A percentile compares a stretch with the other conserved stretches of the same genome.
Evolutionary conservation across 2,113 vertebrate genomes (phyloP).

Genomic region (Xenopus laevis): DNA sequence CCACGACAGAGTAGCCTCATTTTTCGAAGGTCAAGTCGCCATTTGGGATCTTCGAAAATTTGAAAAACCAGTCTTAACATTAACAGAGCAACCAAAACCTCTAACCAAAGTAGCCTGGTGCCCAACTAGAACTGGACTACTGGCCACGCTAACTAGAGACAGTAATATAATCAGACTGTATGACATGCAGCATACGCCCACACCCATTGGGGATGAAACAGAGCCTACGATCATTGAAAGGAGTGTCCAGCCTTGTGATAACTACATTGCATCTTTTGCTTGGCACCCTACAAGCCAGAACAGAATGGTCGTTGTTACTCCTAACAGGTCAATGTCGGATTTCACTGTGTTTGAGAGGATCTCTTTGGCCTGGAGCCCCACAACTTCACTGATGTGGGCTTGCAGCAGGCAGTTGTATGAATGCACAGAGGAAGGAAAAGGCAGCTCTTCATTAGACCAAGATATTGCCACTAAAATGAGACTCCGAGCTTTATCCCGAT

Average conservation of each 20-base stretch:
- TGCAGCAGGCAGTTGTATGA: slow-evolving; percentile 92
- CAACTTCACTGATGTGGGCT: slow-evolving; percentile 93
- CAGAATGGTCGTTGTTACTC: slow-evolving; percentile 95
- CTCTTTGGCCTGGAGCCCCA: slow-evolving; percentile 93
- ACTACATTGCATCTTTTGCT: slow-evolving; percentile 90
- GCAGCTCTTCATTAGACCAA: slow-evolving; percentile 67
- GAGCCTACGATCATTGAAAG: slow-evolving; percentile 97
- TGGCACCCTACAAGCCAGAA: slow-evolving; percentile 97
- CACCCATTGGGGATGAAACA: slow-evolving; percentile 93
- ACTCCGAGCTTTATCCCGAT: slow-evolving; percentile 85
- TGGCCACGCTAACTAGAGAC: slow-evolving; percentile 92
- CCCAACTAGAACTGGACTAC: slow-evolving; percentile 88
- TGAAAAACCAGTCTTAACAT: slow-evolving; percentile 93
- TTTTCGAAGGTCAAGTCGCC: slow-evolving; percentile 96
- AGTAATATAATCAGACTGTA: slow-evolving; percentile 93
- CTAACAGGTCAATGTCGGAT: slow-evolving; percentile 91
- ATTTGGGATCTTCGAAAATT: slow-evolving; percentile 98
- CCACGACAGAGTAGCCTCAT: slow-evolving; percentile 91
- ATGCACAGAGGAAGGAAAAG: slow-evolving; percentile 80
- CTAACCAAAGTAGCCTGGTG: slow-evolving; percentile 96
- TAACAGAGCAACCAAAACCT: slow-evolving; percentile 92
- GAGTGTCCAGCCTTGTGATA: slow-evolving; percentile 89
- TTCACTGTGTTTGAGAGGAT: slow-evolving; percentile 98
- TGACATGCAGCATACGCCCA: slow-evolving; percentile 97
- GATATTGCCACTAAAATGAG: slow-evolving; percentile 97